A percentile compares a stretch with the other conserved stretches of the same genome.
Evolutionary conservation across 2,888 invertebrate species (phyloP).

Genomic region (Hypselothyrea guttata): DNA sequence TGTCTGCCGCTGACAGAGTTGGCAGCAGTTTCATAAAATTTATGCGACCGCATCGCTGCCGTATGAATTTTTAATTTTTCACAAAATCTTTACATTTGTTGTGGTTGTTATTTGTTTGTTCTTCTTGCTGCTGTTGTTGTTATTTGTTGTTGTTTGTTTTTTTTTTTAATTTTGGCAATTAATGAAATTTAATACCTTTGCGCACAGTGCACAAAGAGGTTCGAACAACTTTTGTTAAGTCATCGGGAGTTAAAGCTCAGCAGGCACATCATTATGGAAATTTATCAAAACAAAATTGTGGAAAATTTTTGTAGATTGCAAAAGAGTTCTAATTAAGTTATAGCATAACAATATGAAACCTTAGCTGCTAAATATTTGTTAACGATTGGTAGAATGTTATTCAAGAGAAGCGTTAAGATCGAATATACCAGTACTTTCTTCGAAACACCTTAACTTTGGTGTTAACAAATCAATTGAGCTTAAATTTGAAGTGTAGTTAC

Average conservation of each 20-base stretch:
- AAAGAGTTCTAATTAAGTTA: not conserved
- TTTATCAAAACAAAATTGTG: constrained; percentile 24
- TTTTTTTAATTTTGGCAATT: constrained; percentile 71
- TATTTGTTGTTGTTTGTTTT: constrained; percentile 11
- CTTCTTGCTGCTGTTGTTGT: not conserved
- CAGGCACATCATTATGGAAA: constrained; percentile 20
- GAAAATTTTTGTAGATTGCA: constrained; percentile 8
- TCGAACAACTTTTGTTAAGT: constrained; percentile 39
- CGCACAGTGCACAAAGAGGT: constrained; percentile 35
- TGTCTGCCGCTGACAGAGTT: constrained; percentile 37
- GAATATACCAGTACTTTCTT: no score
- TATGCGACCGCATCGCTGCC: constrained; percentile 73
- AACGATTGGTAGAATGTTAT: no score
- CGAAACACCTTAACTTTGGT: no score
- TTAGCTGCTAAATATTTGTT: no score
- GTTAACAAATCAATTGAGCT: no score
- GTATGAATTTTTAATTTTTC: constrained; percentile 73
- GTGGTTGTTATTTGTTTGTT: constrained; percentile 8
- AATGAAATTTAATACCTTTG: constrained; percentile 81
- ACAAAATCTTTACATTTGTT: constrained; percentile 40
- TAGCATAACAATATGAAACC: not conserved
- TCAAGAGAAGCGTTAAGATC: no score
- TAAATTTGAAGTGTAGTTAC: no score
- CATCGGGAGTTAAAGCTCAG: constrained; percentile 18
- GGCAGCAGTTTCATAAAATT: constrained; percentile 57